Conservation (phyloP, 2,888 invertebrate genomes). For the Miltochrista miniata region DNA sequence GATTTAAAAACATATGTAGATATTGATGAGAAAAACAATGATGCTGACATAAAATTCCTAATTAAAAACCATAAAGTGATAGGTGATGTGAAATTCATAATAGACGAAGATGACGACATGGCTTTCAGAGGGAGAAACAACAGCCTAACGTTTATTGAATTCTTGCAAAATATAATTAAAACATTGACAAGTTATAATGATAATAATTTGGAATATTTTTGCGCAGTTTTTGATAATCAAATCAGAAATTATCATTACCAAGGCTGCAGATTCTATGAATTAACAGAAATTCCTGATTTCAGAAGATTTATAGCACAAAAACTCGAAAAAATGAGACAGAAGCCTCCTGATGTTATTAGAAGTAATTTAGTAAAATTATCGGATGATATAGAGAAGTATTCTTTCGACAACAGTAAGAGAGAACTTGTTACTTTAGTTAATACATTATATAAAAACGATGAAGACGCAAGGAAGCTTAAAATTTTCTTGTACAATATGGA, state of each 20-base stretch:
- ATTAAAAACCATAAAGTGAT: background rate
- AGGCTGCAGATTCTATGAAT: background rate
- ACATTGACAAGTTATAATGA: background rate
- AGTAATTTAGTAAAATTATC: background rate
- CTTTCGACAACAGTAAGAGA: background rate
- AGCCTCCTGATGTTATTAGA: background rate
- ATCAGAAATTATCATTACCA: constrained; percentile 1
- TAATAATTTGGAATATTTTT: background rate
- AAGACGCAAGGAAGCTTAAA: background rate
- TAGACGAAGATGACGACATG: background rate
- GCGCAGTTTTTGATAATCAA: background rate
- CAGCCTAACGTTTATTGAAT: background rate
- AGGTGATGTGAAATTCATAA: constrained; percentile 1
- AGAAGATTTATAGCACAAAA: background rate
- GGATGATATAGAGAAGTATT: background rate
- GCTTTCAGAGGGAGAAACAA: background rate
- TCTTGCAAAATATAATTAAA: background rate
- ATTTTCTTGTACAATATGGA: background rate
- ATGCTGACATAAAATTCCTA: background rate
- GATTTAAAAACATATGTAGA: constrained; percentile 1
- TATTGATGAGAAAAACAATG: background rate
- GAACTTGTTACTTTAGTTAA: background rate
- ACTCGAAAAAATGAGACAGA: background rate
- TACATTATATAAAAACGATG: background rate
- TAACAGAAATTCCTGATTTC: background rate